Evolutionary conservation across 2,113 vertebrate genomes (phyloP).

Genomic region (Tragelaphus imberbis): DNA sequence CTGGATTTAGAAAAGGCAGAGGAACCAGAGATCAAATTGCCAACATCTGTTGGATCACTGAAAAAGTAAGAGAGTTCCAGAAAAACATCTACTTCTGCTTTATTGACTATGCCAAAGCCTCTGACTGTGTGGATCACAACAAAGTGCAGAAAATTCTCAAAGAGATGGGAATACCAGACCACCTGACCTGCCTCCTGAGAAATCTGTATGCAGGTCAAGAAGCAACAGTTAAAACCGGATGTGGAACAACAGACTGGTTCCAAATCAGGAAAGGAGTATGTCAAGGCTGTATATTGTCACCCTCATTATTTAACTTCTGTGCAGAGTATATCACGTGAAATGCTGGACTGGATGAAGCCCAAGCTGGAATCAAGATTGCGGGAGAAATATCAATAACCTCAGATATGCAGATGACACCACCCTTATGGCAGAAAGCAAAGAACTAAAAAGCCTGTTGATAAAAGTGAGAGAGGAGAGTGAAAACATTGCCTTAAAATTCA

Average conservation of each 20-base stretch:
- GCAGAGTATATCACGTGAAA: not conserved
- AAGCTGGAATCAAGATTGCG: not conserved
- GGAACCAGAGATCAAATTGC: not conserved
- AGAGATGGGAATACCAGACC: not conserved
- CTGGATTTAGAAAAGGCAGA: not conserved
- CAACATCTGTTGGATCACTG: accelerated
- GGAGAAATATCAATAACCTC: not conserved
- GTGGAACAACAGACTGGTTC: not conserved
- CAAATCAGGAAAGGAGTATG: not conserved
- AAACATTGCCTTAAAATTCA: not conserved
- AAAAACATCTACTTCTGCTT: not conserved
- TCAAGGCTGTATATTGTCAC: not conserved
- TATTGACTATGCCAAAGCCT: not conserved
- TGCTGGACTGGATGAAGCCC: not conserved
- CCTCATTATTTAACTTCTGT: not conserved
- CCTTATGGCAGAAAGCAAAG: not conserved
- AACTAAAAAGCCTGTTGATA: not conserved
- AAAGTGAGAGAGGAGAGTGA: not conserved
- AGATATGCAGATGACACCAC: not conserved
- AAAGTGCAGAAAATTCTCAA: not conserved
- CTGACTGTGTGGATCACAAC: not conserved
- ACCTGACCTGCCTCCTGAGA: not conserved
- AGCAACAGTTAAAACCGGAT: not conserved
- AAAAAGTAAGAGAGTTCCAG: not conserved
- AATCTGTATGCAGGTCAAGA: not conserved